Conservation (phyloP, 2,888 invertebrate species). For the Hemicrepidius hirtus region DNA sequence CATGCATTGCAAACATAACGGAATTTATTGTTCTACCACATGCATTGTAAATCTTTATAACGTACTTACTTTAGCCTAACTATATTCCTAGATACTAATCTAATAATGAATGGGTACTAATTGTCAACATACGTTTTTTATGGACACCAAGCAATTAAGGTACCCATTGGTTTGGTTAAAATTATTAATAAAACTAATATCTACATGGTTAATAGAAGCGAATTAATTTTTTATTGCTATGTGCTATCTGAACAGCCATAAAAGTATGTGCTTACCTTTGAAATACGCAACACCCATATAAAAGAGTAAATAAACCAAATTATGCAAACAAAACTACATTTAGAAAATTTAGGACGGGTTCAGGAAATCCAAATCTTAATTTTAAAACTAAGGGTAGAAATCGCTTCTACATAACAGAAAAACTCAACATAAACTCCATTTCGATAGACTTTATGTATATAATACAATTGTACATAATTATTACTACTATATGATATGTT, state of each 20-base stretch:
- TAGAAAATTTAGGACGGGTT: constrained; percentile 12
- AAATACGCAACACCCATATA: constrained; percentile 26
- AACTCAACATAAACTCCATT: constrained; percentile 5
- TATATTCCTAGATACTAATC: not conserved
- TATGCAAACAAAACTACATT: constrained; percentile 23
- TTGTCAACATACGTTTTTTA: not conserved
- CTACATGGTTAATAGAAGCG: constrained; percentile 4
- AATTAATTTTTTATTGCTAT: constrained; percentile 22
- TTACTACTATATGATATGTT: constrained; percentile 17
- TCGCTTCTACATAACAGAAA: not conserved
- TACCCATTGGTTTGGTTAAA: not conserved
- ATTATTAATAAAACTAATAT: not conserved
- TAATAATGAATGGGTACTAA: not conserved
- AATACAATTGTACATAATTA: constrained; percentile 9
- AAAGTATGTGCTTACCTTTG: constrained; percentile 58
- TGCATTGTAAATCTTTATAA: not conserved
- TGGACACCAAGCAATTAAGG: constrained; percentile 8
- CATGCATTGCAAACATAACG: constrained; percentile 6
- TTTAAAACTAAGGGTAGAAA: not conserved
- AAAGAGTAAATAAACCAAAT: constrained; percentile 25
- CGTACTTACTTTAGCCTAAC: not conserved
- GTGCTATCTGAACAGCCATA: constrained; percentile 46
- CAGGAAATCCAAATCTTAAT: constrained; percentile 1
- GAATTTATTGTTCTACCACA: not conserved
- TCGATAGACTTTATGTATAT: constrained; percentile 14